Percentiles rank a stretch among this genome's conserved stretches.
Evolutionary conservation across 2,888 invertebrate genomes (phyloP).

Genomic region (Rhamnusium bicolor): DNA sequence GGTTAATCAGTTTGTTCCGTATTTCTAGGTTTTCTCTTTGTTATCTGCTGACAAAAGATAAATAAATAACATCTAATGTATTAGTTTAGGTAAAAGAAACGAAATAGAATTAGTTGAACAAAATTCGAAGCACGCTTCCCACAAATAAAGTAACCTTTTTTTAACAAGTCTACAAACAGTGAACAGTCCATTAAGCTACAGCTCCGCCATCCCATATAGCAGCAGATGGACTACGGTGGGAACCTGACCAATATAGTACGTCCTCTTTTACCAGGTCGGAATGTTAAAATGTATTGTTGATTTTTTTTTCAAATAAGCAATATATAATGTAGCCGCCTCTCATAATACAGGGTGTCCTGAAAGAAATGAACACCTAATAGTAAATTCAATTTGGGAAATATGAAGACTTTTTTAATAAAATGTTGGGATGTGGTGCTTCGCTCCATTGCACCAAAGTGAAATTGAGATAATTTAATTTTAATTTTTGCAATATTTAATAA

Average conservation of each 20-base stretch:
- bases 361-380: no score
- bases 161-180: constrained; percentile 32
- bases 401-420: no score
- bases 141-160: constrained; percentile 34
- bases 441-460: no score
- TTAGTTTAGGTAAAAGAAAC: constrained; percentile 33
- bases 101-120: constrained; percentile 28
- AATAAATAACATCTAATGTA: constrained; percentile 35
- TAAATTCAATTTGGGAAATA: no score
- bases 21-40: neutral
- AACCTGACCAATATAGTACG: neutral
- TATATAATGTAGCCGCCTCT: no score
- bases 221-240: constrained; percentile 11
- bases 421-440: no score
- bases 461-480: no score
- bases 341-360: no score
- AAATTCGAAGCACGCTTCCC: constrained; percentile 33
- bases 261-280: neutral
- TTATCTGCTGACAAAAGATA: constrained; percentile 32
- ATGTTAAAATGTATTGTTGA: neutral
- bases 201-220: constrained; percentile 8
- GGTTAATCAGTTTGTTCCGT: neutral
- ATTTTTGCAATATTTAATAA: no score
- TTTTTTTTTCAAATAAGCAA: neutral
- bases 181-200: constrained; percentile 36